Percentiles rank a stretch among this genome's conserved stretches.
Evolutionary conservation across 2,113 vertebrate species (phyloP).

Genomic region (Periophthalmodon schlosseri): DNA sequence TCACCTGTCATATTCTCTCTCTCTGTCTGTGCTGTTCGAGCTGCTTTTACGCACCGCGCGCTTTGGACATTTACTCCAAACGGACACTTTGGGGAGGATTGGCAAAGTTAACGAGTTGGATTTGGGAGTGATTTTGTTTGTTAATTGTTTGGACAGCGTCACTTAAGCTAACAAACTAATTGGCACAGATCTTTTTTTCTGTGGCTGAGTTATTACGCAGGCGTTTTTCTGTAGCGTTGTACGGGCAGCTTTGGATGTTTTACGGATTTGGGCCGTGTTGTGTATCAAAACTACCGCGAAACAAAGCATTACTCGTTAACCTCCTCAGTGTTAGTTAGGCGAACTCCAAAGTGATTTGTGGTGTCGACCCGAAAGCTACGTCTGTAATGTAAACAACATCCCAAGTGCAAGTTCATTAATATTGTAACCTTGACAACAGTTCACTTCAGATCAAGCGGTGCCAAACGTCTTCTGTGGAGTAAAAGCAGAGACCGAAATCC

Average conservation of each 20-base stretch:
- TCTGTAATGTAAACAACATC: background rate
- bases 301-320: background rate
- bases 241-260: background rate
- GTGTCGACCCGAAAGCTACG: background rate
- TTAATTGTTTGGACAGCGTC: background rate
- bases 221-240: no score
- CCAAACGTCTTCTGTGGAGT: background rate
- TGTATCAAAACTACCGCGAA: background rate
- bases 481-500: background rate
- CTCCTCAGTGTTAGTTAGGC: background rate
- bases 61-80: background rate
- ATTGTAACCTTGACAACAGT: constrained; percentile 1
- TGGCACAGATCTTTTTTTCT: background rate
- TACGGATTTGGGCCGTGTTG: background rate
- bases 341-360: background rate
- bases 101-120: background rate
- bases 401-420: constrained; percentile 4
- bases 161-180: background rate
- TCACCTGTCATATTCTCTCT: constrained; percentile 44
- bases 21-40: background rate
- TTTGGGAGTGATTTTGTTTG: background rate
- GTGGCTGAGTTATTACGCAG: no score
- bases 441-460: background rate
- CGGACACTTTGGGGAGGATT: background rate
- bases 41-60: constrained; percentile 27